Percentiles rank a stretch among this genome's conserved stretches.
These are phyloP conservation scores for Prochilodus magdalenae DNA, from an alignment of 2,113 vertebrate species.

Conservation along the genomic window DNA sequence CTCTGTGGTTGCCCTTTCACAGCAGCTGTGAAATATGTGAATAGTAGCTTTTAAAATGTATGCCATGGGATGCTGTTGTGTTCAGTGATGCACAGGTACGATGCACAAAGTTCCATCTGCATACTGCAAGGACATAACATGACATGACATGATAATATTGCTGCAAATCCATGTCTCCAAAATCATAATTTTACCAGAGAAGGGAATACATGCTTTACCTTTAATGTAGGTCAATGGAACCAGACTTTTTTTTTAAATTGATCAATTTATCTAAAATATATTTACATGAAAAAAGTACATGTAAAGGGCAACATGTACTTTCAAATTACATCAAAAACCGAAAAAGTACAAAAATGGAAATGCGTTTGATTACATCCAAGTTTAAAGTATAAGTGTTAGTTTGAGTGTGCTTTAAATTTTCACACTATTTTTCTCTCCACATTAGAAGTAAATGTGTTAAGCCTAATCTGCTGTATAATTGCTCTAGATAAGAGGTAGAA, in stretches of 20 bases:
- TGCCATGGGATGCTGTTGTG: no score
- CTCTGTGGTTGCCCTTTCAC: not conserved
- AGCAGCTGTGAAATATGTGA: not conserved
- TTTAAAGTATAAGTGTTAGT: constrained; percentile 5
- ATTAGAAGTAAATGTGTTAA: not conserved
- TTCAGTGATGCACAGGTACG: not conserved
- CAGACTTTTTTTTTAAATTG: no score
- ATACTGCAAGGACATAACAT: not conserved
- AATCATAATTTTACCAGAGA: no score
- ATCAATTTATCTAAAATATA: no score
- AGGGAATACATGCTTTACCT: no score
- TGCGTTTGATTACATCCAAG: not conserved
- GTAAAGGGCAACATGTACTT: no score
- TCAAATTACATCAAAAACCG: no score
- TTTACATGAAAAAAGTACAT: no score
- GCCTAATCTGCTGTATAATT: not conserved
- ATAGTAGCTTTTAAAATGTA: not conserved
- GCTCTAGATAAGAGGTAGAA: not conserved
- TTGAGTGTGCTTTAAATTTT: not conserved
- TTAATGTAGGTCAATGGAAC: no score
- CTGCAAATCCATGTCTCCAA: no score
- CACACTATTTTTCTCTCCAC: not conserved
- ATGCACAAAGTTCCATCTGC: not conserved
- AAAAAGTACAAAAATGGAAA: no score
- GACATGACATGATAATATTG: not conserved